Base-by-base conservation (phyloP, 2,888 invertebrate genomes). In the Lissonota sp. region DNA sequence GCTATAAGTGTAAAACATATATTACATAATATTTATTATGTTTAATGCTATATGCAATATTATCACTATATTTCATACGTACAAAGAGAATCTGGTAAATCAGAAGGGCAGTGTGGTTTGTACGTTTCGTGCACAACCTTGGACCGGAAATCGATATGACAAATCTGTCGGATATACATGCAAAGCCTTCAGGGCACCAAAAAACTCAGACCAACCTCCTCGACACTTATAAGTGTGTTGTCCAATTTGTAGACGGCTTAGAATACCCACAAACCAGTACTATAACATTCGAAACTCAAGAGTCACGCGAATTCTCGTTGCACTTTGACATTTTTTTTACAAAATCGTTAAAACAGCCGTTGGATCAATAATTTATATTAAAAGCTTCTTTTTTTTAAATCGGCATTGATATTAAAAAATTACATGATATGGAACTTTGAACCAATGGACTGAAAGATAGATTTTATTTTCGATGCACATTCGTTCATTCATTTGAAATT, bases 121-220 rank as follows among this genome's bases (percentile, higher is more conserved):
- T 37, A 70, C 51, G 51, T 74, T 79, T 79, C 58, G 49, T 70
- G 60, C 37, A 67, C 64, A 75, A 75, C 75, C 80, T 80, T 80
- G 80, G 67, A 76, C 75, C 75, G 80, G 62, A 76, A 80, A 80
- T 80, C 80, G 75, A 75, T 80, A 80, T 72, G 53, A 49, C 80
- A 49, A 72, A 26, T 26, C 3, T 26, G 71, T 72, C 44, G 66
- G 42, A 42, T 62, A 55, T 55, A 60, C n/a, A 44, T 14, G n/a
- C 26, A 26, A 46, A 14, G 69, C 37, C 44, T 16, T 57, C 39
- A 39, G 7, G 14, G 51, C 39, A 71, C 16, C 6, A 66, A 58
- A n/a, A 37, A 51, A 51, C 71, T 66, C 71, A 16, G 60, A 51
- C 49, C 40, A 62, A 75, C 49, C 71, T 67, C 66, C 60, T 62